Conservation (phyloP, 2,888 invertebrate species). For the Drosophila peninsularis region DNA sequence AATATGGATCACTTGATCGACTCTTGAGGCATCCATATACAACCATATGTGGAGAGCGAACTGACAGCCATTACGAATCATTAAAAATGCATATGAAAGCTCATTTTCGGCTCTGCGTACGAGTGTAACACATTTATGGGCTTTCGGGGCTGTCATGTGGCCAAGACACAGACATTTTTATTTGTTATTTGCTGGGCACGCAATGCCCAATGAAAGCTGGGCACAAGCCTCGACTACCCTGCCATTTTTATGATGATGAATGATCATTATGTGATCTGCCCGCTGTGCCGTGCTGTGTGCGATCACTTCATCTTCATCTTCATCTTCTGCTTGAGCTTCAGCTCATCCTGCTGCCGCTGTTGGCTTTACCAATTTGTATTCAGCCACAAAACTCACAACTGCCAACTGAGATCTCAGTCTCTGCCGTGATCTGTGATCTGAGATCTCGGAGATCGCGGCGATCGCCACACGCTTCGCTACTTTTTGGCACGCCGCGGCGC, state of each 20-base stretch:
- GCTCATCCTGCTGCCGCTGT: conserved; percentile 59
- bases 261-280: conserved; percentile 66
- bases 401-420: conserved; percentile 32
- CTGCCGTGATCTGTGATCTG: conserved; percentile 26
- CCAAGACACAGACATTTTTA: conserved; percentile 70
- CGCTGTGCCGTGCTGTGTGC: conserved; percentile 50
- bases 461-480: conserved; percentile 74
- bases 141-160: conserved; percentile 57
- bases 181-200: conserved; percentile 61
- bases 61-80: conserved; percentile 65
- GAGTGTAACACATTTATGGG: conserved; percentile 54
- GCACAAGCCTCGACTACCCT: conserved; percentile 31
- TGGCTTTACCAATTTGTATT: conserved; percentile 72
- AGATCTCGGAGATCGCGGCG: conserved; percentile 27
- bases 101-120: conserved; percentile 30
- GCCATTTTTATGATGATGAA: conserved; percentile 58
- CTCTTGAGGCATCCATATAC: conserved; percentile 8
- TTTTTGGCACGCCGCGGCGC: conserved; percentile 70
- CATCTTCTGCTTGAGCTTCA: conserved; percentile 37
- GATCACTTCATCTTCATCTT: conserved; percentile 51
- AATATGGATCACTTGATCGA: conserved; percentile 46
- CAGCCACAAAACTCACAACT: conserved; percentile 36
- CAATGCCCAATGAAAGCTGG: conserved; percentile 58
- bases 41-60: conserved; percentile 7
- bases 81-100: conserved; percentile 44